Base-by-base conservation (phyloP, 2,113 vertebrate species). In the Corythaeola cristata region DNA sequence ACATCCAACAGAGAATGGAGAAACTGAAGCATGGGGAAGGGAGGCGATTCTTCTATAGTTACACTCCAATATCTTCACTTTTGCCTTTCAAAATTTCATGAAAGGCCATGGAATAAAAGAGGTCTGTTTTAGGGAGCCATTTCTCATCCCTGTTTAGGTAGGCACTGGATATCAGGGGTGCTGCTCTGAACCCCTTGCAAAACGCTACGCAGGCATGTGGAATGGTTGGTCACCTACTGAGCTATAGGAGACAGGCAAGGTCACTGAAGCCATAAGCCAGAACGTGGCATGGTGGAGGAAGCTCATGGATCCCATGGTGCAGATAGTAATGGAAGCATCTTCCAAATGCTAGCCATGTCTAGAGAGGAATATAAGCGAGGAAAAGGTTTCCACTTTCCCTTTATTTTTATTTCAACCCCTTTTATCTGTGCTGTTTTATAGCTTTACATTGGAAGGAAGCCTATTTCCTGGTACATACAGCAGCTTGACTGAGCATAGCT, bases 391-490 rank as follows among this genome's bases (percentile, higher is more conserved):
- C 79, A 85, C 89, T 96, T 96, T 96, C 80, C 30, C 56, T 96
- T 95, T 96, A 95, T 95, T 97, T 96, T 97, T 91, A 90, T 81
- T 90, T 95, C 83, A 95, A 77, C n/a, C 26, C 27, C 86, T 93
- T 95, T 97, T 97, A 92, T 96, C 95, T 96, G 73, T 83, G 94
- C 90, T 76, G 66, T 85, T 97, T 97, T 96, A 95, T 93, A 94
- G 94, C 90, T 97, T 97, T 97, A 94, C 79, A 50, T 93, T 96
- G 95, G 97, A 96, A 93, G 59, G 52, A 85, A 93, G 91, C 93
- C 92, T 92, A 16, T 96, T 96, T 97, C 96, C 94, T 95, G 93
- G 95, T 96, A 96, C 85, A 1, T 96, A 93, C 85, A 96, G 94
- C 95, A 96, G 93, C 94, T 94, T 96, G 93, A 94, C 85, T 89